Base-by-base conservation (phyloP, 1,140 invertebrate species). In the Oscheius sp. region DNA sequence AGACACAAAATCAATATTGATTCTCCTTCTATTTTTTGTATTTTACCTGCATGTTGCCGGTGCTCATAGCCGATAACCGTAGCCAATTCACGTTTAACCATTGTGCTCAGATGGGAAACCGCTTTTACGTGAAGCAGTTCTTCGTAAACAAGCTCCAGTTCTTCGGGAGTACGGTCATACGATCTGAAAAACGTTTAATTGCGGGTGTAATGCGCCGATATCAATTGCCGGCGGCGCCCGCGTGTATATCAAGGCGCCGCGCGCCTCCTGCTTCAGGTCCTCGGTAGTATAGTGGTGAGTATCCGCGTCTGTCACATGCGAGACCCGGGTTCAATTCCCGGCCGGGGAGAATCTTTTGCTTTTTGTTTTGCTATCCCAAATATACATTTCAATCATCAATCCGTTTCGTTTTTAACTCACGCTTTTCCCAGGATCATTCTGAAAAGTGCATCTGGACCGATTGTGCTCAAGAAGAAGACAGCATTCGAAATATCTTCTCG, bases 121-220 rank as follows among this genome's bases (percentile, higher is more conserved):
- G 92, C 91, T 80, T 91, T 91, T 69, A 93, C 91, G 79, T 92
- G 91, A 55, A 92, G 85, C 32, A 93, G 85, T 82, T 93, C 92
- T 79, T 93, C 91, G 84, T 92, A 93, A 68, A 93, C 91, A 66
- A 90, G 88, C 84, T 93, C 92, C 76, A 92, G 84, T 82, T 93
- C 92, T 80, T 93, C 91, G 3, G 87, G 83, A 1, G 90, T 91
- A 75, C 92, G 85, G 80, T 93, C 91, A 79, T 90, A 87, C 58
- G 88, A 88, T 75, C 90, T 91, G 81, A 35, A 78, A 78, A 31
- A 29, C n/a, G n/a, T n/a, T n/a, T n/a, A n/a, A 45, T 45, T 10
- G 20, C 20, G 20, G 20, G 38, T 13, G 20, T 45, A 13, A 10
- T 45, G 13, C 20, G 13, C 20, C 20, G 13, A 45, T 45, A 55